These are phyloP conservation scores for Lacerta bilineata DNA, from an alignment of 2,797 vertebrate species.

Conservation along the genomic window DNA sequence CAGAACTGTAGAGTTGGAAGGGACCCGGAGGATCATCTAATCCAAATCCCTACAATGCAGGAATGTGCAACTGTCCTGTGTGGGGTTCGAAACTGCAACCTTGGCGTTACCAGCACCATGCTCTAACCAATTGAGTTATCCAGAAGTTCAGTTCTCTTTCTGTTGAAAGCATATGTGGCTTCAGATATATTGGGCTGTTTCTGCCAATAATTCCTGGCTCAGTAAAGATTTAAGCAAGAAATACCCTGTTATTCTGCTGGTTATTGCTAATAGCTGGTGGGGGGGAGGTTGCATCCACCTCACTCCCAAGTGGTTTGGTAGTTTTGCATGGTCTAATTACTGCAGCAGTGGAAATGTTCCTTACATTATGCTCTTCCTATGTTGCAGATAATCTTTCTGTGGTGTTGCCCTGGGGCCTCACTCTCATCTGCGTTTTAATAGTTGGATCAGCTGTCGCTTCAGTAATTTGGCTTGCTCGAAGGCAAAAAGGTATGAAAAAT, in stretches of 20 bases:
- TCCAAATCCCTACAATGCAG: too few species aligned
- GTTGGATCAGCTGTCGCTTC: conserved; percentile 75
- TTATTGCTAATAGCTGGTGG: conserved; percentile 12
- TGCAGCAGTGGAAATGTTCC: neutral
- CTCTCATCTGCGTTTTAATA: conserved; percentile 72
- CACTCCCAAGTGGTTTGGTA: neutral
- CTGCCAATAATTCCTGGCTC: neutral
- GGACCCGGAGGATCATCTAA: too few species aligned
- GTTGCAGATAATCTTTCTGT: conserved; percentile 70
- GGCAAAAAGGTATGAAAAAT: conserved; percentile 71
- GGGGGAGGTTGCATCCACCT: neutral
- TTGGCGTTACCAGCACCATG: too few species aligned
- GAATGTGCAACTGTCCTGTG: too few species aligned
- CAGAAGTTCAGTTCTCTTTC: neutral
- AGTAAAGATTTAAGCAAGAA: neutral
- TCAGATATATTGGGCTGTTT: neutral
- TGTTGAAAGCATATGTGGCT: neutral
- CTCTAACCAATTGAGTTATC: too few species aligned
- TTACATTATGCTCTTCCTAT: conserved; percentile 14
- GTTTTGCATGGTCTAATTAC: neutral
- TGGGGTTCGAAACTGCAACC: too few species aligned
- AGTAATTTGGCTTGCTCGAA: conserved; percentile 75
- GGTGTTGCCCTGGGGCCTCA: conserved; percentile 75
- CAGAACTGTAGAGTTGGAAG: too few species aligned
- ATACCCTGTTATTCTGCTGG: neutral